A percentile compares a stretch with the other conserved stretches of the same genome.
These are phyloP conservation scores for Augiades crinisus DNA, from an alignment of 2,888 invertebrate species.

Conservation along the genomic window DNA sequence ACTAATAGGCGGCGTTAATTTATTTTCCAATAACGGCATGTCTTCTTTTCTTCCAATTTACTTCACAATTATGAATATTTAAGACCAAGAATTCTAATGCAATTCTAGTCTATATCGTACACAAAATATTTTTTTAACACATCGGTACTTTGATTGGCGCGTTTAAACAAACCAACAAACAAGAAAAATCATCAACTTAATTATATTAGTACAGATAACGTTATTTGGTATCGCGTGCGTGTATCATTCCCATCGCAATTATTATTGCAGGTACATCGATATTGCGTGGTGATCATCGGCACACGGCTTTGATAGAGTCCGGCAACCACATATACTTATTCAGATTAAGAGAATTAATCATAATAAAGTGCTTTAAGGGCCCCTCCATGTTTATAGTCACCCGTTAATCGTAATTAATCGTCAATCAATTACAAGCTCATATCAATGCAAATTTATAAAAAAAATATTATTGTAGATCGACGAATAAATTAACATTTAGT, in stretches of 20 bases:
- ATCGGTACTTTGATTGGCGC: no score
- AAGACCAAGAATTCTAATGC: no score
- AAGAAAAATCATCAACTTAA: no score
- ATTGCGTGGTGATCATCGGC: constrained; percentile 62
- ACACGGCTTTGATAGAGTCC: constrained; percentile 44
- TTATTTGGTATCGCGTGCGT: constrained; percentile 57
- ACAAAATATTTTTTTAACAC: no score
- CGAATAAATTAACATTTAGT: no score
- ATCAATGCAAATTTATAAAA: neutral
- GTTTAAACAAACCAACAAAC: no score
- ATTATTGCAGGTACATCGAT: constrained; percentile 68
- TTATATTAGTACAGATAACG: constrained; percentile 24
- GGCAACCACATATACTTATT: constrained; percentile 40
- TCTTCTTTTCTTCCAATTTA: no score
- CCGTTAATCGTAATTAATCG: constrained; percentile 10
- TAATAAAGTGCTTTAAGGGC: constrained; percentile 3
- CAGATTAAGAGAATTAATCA: constrained; percentile 30
- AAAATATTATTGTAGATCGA: no score
- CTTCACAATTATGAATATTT: no score
- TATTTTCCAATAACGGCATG: no score
- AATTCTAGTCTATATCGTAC: no score
- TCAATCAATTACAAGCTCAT: neutral
- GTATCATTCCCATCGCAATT: constrained; percentile 73
- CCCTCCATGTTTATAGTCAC: constrained; percentile 5
- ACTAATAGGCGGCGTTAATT: no score